Percentiles rank a stretch among this genome's conserved stretches.
Conservation (phyloP, 2,888 invertebrate species). For the Chloroclystis v-ata region DNA sequence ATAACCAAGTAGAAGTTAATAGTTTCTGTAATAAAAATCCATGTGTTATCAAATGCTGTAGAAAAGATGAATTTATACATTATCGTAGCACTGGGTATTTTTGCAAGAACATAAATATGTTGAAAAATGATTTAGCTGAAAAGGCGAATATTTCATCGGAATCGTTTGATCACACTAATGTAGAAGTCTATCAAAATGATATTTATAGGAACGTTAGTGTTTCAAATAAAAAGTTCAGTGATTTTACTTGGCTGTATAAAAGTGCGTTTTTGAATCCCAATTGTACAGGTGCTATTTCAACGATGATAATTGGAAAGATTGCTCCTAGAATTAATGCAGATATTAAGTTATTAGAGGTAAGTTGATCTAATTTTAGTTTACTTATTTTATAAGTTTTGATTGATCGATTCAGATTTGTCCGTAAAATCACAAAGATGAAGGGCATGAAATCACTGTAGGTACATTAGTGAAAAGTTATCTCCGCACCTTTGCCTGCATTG, state of each 20-base stretch:
- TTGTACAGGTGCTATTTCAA: too few relatives aligned
- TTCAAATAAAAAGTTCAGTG: slow-evolving; percentile 4
- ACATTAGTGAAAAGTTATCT: too few relatives aligned
- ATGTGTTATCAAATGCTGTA: slow-evolving; percentile 20
- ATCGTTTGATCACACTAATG: slow-evolving; percentile 1
- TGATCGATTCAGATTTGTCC: too few relatives aligned
- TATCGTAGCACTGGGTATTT: background rate
- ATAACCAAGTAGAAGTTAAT: background rate
- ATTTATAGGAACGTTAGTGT: background rate
- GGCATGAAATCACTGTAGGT: too few relatives aligned
- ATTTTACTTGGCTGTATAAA: slow-evolving; percentile 5
- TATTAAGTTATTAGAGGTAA: slow-evolving; percentile 10
- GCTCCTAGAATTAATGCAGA: background rate
- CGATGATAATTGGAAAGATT: too few relatives aligned
- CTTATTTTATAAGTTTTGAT: too few relatives aligned
- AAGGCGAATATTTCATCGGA: background rate
- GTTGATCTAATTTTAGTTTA: too few relatives aligned
- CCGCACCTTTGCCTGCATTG: too few relatives aligned
- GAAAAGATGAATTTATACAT: slow-evolving; percentile 11
- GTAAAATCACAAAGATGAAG: too few relatives aligned
- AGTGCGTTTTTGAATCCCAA: background rate
- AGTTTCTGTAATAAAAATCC: slow-evolving; percentile 7
- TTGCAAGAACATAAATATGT: background rate
- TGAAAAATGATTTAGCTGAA: background rate
- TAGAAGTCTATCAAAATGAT: slow-evolving; percentile 7